Conservation (phyloP, 2,797 vertebrate genomes). For the Artibeus lituratus region DNA sequence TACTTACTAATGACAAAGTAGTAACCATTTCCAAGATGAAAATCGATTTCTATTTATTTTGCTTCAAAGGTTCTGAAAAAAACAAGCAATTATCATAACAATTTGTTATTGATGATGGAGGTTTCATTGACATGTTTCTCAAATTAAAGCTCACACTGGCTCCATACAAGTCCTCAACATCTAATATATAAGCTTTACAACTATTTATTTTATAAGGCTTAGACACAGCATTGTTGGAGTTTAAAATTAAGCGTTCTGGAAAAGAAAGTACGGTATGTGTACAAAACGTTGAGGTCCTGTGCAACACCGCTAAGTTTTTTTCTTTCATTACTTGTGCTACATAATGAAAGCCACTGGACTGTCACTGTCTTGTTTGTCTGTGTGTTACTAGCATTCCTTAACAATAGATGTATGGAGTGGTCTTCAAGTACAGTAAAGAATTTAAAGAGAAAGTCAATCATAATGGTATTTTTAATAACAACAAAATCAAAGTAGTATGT, state of each 20-base stretch:
- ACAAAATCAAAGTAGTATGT: conserved; percentile 44
- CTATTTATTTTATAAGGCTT: conserved; percentile 84
- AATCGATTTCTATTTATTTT: conserved; percentile 80
- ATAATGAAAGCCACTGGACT: conserved; percentile 84
- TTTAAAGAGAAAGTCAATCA: conserved; percentile 84
- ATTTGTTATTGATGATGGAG: conserved; percentile 80
- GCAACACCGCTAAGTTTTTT: conserved; percentile 74
- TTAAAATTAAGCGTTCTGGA: conserved; percentile 77
- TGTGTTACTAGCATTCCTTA: conserved; percentile 82
- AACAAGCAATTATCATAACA: conserved; percentile 78
- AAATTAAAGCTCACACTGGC: conserved; percentile 75
- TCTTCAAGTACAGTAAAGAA: conserved; percentile 79
- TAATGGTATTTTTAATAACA: conserved; percentile 44
- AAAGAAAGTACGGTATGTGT: conserved; percentile 72
- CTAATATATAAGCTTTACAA: conserved; percentile 80
- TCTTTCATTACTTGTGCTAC: conserved; percentile 80
- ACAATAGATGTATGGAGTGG: conserved; percentile 82
- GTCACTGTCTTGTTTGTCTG: conserved; percentile 84
- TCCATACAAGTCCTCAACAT: conserved; percentile 77
- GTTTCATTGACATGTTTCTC: conserved; percentile 73
- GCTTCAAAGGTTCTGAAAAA: conserved; percentile 77
- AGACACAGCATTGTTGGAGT: conserved; percentile 79
- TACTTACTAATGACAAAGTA: conserved; percentile 48
- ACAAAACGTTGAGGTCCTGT: conserved; percentile 80
- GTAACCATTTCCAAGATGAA: conserved; percentile 74